Percentiles rank a stretch among this genome's conserved stretches.
These are phyloP conservation scores for Lepidonotus clava DNA, from an alignment of 2,888 invertebrate genomes.

Conservation along the genomic window DNA sequence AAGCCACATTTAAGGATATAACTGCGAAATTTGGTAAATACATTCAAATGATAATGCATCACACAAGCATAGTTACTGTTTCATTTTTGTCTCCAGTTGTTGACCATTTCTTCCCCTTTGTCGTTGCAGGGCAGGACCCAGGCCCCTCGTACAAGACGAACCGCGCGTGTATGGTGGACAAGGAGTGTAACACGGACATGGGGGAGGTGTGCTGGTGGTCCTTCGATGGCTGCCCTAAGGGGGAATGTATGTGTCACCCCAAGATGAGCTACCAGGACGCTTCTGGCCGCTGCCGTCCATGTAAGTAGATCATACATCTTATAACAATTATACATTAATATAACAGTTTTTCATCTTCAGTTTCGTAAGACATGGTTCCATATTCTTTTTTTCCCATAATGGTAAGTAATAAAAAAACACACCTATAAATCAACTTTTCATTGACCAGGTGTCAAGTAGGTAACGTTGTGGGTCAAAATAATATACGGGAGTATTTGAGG, in stretches of 20 bases:
- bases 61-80: too few relatives aligned
- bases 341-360: background rate
- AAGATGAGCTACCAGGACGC: constrained; percentile 20
- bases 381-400: background rate
- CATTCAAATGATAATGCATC: too few relatives aligned
- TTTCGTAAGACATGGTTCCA: background rate
- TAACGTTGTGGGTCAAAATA: too few relatives aligned
- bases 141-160: constrained; percentile 44
- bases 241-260: constrained; percentile 64
- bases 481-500: too few relatives aligned
- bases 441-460: too few relatives aligned
- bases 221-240: constrained; percentile 62
- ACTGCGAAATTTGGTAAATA: too few relatives aligned
- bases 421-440: too few relatives aligned
- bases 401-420: too few relatives aligned
- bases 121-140: constrained; percentile 13
- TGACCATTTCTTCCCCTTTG: background rate
- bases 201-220: constrained; percentile 63
- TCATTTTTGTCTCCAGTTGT: background rate
- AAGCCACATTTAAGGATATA: too few relatives aligned
- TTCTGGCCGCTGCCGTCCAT: constrained; percentile 26
- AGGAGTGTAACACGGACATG: constrained; percentile 3
- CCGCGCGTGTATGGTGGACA: constrained; percentile 51
- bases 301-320: constrained; percentile 24
- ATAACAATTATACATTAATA: background rate